Base-by-base conservation (phyloP, 2,113 vertebrate genomes). In the Chionodraco myersi region DNA sequence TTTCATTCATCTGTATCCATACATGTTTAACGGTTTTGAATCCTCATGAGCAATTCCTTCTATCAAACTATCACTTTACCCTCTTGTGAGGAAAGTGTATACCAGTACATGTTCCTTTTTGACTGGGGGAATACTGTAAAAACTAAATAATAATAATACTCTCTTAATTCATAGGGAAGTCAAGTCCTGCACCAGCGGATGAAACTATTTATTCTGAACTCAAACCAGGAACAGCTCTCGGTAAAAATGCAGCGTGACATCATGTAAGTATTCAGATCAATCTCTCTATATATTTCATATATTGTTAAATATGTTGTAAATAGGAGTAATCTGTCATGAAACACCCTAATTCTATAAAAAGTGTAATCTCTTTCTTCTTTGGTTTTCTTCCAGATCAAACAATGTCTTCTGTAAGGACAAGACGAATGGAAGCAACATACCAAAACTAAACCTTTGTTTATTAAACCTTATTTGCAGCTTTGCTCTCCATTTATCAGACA, bases 171-270 rank as follows among this genome's bases (percentile, higher is more conserved):
- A 45, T 44, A 82, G 79, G 23, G 56, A 44, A 75, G 1, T 11
- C 36, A 16, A 51, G 14, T 64, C 36, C 26, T 62, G 56, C 61
- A 61, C 60, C 44, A 45, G 13, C 56, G 2, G 44, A 65, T 41
- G 65, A 13, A 36, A 5, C 47, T 6, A 1, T 81, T 73, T 85
- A 85, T 34, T 78, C 75, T 51, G 30, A 66, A 54, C n/a, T 86
- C 56, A 72, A 54, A 59, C 4, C 15, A 57, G 59, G 44, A 71
- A 6, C 41, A 57, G 5, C 14, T 59, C 10, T 10, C 3, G 61
- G 57, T 72, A 57, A 71, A 9, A 34, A 83, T 10, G 11, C 16
- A 41, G 1, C 13, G 2, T 23, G 47, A 10, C 10, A 23, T n/a
- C 34, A 34, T n/a, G 9, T 59, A 9, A 23, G 47, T 10, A 48